Conservation (phyloP, 2,113 vertebrate species). For the Anas platyrhynchos region DNA sequence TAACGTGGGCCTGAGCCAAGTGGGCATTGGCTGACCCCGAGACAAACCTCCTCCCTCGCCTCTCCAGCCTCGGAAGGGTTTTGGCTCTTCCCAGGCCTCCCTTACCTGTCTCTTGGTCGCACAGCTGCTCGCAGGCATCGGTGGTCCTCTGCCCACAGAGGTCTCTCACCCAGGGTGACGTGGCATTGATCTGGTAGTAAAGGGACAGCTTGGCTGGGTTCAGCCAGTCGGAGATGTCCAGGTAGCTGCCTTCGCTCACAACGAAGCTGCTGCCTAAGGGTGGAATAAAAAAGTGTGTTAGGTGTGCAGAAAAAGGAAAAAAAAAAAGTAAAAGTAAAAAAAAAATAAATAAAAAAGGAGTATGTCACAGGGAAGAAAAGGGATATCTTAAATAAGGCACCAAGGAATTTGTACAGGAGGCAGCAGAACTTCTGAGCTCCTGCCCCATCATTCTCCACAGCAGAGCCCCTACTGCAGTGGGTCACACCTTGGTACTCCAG, state of each 20-base stretch:
- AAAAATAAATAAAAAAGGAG: background rate
- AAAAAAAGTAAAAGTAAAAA: background rate
- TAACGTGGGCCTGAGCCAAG: background rate
- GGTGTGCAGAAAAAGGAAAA: background rate
- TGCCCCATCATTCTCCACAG: background rate
- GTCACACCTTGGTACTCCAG: background rate
- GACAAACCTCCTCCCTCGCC: background rate
- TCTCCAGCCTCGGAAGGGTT: background rate
- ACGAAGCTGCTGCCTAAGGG: conserved; percentile 95
- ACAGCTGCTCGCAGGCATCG: conserved; percentile 95
- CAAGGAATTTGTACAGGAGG: background rate
- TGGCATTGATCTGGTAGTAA: conserved; percentile 95
- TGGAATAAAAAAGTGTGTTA: background rate
- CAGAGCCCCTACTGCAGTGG: background rate
- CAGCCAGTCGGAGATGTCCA: conserved; percentile 97
- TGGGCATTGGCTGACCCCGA: fast-evolving
- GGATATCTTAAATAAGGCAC: background rate
- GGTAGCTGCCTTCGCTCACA: conserved; percentile 93
- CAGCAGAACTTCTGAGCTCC: background rate
- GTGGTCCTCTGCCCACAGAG: conserved; percentile 95
- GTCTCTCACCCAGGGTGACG: conserved; percentile 92
- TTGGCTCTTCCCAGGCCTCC: background rate
- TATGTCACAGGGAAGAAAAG: background rate
- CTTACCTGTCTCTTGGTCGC: conserved; percentile 94
- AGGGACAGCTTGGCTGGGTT: conserved; percentile 95